These are phyloP conservation scores for Nasonia longicornis DNA, from an alignment of 1,140 invertebrate genomes.

Conservation along the genomic window DNA sequence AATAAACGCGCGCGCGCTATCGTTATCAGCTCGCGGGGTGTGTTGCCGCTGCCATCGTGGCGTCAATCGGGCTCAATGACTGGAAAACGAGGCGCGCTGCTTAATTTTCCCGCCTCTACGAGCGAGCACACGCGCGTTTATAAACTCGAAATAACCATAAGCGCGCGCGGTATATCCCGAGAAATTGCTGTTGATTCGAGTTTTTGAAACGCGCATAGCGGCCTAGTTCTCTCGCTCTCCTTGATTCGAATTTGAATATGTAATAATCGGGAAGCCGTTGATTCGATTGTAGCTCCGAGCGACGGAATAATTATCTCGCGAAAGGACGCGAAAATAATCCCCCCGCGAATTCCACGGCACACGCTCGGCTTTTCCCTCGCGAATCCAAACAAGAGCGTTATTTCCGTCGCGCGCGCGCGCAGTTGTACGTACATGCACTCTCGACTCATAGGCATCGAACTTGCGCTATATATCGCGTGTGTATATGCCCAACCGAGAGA, in stretches of 20 bases:
- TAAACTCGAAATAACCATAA: not conserved
- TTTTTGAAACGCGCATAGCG: not conserved
- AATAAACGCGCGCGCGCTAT: not conserved
- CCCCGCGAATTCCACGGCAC: not conserved
- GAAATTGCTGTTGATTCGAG: not conserved
- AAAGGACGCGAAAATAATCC: not conserved
- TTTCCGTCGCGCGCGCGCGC: not conserved
- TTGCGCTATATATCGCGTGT: not conserved
- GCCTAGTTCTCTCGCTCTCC: not conserved
- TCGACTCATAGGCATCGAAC: not conserved
- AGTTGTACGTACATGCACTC: not conserved
- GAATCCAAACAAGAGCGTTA: slow-evolving; percentile 39
- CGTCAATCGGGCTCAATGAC: not conserved
- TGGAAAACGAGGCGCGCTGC: slow-evolving; percentile 25
- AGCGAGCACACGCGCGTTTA: not conserved
- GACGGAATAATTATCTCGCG: not conserved
- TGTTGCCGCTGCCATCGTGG: not conserved
- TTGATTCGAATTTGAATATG: not conserved
- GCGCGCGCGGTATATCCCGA: not conserved
- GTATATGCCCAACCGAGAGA: not conserved
- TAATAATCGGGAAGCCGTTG: not conserved
- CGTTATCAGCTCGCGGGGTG: slow-evolving; percentile 4
- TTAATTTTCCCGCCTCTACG: slow-evolving; percentile 26
- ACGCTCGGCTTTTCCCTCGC: not conserved
- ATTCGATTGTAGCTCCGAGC: too few relatives aligned